These are phyloP conservation scores for Neelides sp. DNA, from an alignment of 1,140 invertebrate species.

Conservation along the genomic window DNA sequence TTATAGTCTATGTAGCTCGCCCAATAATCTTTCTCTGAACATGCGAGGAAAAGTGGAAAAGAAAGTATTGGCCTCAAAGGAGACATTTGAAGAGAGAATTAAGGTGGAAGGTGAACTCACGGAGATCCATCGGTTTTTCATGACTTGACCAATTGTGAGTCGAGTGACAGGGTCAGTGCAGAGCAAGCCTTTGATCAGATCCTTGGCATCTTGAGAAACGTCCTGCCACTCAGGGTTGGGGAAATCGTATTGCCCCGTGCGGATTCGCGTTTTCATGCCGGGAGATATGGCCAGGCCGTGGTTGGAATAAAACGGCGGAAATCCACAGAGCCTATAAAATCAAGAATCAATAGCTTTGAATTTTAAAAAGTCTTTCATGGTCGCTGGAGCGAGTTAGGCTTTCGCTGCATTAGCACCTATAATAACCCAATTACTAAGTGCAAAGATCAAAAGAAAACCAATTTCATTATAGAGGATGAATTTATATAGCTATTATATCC, in stretches of 20 bases:
- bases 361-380: no score
- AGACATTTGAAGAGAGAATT: no score
- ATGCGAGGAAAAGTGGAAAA: no score
- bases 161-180: slow-evolving; percentile 83
- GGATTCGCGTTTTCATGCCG: slow-evolving; percentile 97
- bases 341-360: slow-evolving; percentile 19
- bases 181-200: slow-evolving; percentile 83
- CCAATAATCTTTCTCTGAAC: no score
- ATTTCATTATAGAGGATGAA: no score
- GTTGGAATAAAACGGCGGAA: slow-evolving; percentile 96
- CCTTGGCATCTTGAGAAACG: slow-evolving; percentile 87
- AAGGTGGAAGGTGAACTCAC: slow-evolving; percentile 47
- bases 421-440: no score
- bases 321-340: slow-evolving; percentile 72
- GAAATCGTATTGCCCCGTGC: slow-evolving; percentile 92
- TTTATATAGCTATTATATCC: no score
- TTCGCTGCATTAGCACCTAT: neutral
- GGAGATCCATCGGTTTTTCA: slow-evolving; percentile 78
- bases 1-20: no score
- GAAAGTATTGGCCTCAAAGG: no score
- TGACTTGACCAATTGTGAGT: slow-evolving; percentile 78
- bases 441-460: neutral
- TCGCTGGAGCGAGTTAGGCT: no score
- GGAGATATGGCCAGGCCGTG: slow-evolving; percentile 93
- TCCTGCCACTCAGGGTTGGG: slow-evolving; percentile 90